Evolutionary conservation across 1,140 invertebrate species (phyloP).

Genomic region (Lanistes nyassanus): DNA sequence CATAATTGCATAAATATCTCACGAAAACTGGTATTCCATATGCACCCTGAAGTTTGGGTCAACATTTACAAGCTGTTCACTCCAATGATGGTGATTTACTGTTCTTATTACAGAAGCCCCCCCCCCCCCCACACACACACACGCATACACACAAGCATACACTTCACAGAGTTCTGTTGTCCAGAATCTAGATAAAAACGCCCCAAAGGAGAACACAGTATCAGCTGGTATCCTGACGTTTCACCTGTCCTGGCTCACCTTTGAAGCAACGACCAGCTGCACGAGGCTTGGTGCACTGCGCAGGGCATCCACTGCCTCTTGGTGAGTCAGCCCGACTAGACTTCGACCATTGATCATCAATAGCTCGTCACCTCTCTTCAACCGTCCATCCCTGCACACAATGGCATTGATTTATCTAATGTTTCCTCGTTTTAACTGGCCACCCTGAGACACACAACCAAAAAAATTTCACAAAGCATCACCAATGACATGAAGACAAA

Average conservation of each 20-base stretch:
- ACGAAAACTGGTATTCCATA: too few relatives aligned
- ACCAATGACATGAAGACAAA: background rate
- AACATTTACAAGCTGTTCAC: too few relatives aligned
- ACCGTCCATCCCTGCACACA: constrained; percentile 78
- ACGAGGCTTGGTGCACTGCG: constrained; percentile 74
- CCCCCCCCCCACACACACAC: too few relatives aligned
- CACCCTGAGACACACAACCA: background rate
- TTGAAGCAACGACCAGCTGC: constrained; percentile 76
- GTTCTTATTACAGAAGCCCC: too few relatives aligned
- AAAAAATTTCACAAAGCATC: background rate
- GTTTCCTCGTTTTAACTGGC: background rate
- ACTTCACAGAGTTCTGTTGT: too few relatives aligned
- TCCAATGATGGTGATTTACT: too few relatives aligned
- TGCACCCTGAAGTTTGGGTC: too few relatives aligned
- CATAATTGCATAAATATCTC: too few relatives aligned
- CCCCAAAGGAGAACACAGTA: background rate
- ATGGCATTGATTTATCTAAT: constrained; percentile 73
- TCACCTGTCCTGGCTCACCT: constrained; percentile 40
- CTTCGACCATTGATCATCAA: constrained; percentile 86
- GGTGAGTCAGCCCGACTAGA: constrained; percentile 79
- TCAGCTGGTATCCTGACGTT: constrained; percentile 66
- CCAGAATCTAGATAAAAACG: too few relatives aligned
- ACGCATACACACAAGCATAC: too few relatives aligned
- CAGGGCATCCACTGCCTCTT: constrained; percentile 80
- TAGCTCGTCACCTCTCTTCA: constrained; percentile 85